A percentile compares a stretch with the other conserved stretches of the same genome.
These are phyloP conservation scores for Argynnis bischoffii DNA, from an alignment of 2,888 invertebrate species.

Conservation along the genomic window DNA sequence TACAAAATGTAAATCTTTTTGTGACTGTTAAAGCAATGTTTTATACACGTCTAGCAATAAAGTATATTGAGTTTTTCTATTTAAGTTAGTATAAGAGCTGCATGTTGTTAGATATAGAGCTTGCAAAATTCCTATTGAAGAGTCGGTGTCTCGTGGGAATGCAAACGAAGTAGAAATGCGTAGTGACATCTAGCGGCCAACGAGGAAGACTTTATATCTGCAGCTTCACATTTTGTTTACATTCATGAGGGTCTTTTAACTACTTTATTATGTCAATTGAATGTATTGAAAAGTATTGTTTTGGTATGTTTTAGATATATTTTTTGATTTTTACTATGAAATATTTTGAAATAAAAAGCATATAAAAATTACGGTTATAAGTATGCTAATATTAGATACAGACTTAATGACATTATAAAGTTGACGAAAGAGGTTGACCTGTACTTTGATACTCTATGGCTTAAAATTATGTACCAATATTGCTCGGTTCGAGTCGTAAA, in stretches of 20 bases:
- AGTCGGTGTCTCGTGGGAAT: conserved; percentile 15
- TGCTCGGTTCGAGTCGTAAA: conserved; percentile 1
- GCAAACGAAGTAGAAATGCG: conserved; percentile 25
- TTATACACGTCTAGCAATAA: no score
- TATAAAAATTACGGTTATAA: no score
- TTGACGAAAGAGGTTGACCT: background rate
- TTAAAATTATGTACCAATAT: background rate
- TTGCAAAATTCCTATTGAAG: background rate
- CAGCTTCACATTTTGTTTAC: background rate
- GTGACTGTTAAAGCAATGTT: no score
- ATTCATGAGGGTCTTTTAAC: background rate
- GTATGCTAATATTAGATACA: background rate
- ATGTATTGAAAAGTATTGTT: no score
- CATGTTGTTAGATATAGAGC: background rate
- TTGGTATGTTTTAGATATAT: no score
- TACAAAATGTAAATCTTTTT: no score
- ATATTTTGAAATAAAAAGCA: no score
- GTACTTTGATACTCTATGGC: no score
- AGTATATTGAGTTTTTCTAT: no score
- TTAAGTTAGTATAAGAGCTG: background rate
- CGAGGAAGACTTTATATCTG: conserved; percentile 19
- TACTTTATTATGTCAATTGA: no score
- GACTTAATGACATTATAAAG: conserved; percentile 2
- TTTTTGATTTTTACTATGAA: no score
- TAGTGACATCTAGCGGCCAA: conserved; percentile 50